These are phyloP conservation scores for Drosophila saltans DNA, from an alignment of 1,140 invertebrate genomes.

Conservation along the genomic window DNA sequence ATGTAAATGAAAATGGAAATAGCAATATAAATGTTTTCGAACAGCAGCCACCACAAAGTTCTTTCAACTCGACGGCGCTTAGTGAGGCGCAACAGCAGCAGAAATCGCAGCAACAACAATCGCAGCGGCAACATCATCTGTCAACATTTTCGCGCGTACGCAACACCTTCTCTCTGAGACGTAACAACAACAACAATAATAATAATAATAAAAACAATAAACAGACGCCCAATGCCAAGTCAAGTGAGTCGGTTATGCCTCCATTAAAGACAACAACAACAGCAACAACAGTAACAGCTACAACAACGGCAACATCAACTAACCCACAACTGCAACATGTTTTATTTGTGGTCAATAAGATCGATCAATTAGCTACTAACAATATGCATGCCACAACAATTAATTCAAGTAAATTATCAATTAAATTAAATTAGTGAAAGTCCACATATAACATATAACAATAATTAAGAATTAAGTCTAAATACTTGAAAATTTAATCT, in stretches of 20 bases:
- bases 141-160: conserved; percentile 81
- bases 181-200: conserved; percentile 43
- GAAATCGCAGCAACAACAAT: conserved; percentile 34
- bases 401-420: conserved; percentile 63
- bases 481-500: neutral
- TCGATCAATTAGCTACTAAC: conserved; percentile 61
- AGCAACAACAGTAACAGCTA: conserved; percentile 37
- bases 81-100: conserved; percentile 66
- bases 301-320: conserved; percentile 32
- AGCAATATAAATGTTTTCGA: conserved; percentile 66
- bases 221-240: conserved; percentile 51
- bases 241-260: conserved; percentile 67
- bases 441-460: neutral
- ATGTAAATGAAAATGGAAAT: conserved; percentile 37
- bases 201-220: conserved; percentile 40
- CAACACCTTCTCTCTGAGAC: conserved; percentile 72
- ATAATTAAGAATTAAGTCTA: neutral
- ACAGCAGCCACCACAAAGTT: conserved; percentile 65
- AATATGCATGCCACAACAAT: conserved; percentile 63
- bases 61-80: conserved; percentile 71
- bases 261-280: conserved; percentile 27
- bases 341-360: conserved; percentile 72
- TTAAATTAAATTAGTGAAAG: neutral
- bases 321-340: conserved; percentile 60
- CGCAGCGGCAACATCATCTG: conserved; percentile 60